Evolutionary conservation across 2,797 vertebrate species (phyloP).

Genomic region (Tangara arthus): DNA sequence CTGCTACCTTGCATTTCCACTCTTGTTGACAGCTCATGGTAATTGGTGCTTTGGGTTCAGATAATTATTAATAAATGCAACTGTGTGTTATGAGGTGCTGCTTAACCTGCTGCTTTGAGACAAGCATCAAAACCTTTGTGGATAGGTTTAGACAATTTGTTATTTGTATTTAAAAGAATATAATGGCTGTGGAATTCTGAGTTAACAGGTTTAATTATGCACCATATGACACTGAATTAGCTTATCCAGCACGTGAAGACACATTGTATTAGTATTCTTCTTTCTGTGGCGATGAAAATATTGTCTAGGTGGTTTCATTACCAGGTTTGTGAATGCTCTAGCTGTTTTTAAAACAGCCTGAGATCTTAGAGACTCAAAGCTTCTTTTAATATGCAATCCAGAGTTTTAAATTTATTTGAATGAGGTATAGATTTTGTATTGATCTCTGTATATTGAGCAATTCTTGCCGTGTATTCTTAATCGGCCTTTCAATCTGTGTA

Average conservation of each 20-base stretch:
- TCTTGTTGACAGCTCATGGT: neutral
- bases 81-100: neutral
- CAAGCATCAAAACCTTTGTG: neutral
- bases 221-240: neutral
- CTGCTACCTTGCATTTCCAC: neutral
- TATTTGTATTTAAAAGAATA: neutral
- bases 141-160: neutral
- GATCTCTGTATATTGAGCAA: neutral
- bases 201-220: neutral
- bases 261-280: neutral
- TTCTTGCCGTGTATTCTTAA: neutral
- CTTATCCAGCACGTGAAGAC: neutral
- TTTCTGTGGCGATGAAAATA: neutral
- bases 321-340: neutral
- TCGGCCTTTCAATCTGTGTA: neutral
- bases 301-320: neutral
- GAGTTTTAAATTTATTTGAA: neutral
- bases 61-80: neutral
- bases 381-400: neutral
- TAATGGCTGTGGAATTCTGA: neutral
- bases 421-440: neutral
- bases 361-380: neutral
- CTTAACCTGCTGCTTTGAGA: neutral
- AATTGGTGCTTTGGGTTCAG: neutral
- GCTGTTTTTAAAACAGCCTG: neutral